Conservation (phyloP, 37 sponge, comb jelly and placozoan species). For the Lycopodina hypogea region DNA sequence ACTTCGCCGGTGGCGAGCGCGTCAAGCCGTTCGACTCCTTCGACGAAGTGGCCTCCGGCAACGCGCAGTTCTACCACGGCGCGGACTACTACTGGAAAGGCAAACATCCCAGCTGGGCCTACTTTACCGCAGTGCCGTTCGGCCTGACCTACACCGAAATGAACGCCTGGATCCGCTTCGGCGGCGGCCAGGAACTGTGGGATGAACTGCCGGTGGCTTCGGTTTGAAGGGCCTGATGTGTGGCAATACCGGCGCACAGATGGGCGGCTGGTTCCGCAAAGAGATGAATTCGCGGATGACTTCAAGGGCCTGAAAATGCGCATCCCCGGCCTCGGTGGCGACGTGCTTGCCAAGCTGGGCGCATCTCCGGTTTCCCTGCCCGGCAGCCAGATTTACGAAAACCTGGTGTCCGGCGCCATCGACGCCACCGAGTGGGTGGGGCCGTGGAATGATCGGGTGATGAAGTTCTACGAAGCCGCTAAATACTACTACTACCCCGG, state of each 20-base stretch:
- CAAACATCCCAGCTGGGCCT: not conserved
- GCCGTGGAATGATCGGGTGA: not conserved
- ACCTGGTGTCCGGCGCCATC: not conserved
- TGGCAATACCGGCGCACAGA: not conserved
- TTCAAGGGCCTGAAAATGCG: constrained; percentile 1
- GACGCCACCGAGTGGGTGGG: constrained; percentile 4
- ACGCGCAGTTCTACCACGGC: not conserved
- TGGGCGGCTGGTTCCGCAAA: not conserved
- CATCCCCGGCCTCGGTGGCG: not conserved
- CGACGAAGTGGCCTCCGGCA: not conserved
- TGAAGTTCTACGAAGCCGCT: not conserved
- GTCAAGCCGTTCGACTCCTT: not conserved
- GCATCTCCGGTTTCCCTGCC: not conserved
- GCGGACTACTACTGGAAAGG: not conserved
- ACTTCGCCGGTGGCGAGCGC: not conserved
- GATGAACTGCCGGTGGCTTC: not conserved
- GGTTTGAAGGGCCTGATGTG: not conserved
- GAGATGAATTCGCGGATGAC: not conserved
- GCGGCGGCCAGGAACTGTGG: not conserved
- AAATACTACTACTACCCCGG: not conserved
- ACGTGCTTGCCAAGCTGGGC: not conserved
- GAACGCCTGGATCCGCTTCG: not conserved
- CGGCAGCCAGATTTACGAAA: not conserved
- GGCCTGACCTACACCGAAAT: not conserved
- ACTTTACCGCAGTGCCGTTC: not conserved